Base-by-base conservation (phyloP, 2,113 vertebrate genomes). In the Burhinus oedicnemus region DNA sequence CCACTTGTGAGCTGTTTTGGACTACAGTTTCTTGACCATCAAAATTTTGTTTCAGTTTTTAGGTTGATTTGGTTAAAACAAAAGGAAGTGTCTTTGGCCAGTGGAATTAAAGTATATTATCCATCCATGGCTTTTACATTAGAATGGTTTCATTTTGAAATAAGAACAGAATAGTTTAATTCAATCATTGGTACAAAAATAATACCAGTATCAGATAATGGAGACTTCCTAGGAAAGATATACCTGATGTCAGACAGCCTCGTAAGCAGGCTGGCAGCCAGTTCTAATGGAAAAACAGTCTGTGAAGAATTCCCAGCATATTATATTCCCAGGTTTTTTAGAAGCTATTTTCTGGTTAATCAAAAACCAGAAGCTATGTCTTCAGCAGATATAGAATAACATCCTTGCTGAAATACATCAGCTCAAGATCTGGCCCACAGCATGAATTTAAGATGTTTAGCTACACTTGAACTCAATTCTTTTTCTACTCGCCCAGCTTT, bases 291-390 rank as follows among this genome's bases (percentile, higher is more conserved):
- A 91, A 95, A 95, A 97, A 93, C 82, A 91, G 64, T 76, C 89
- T 95, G 70, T 96, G 87, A 94, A 92, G 58, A 94, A 94, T 96
- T 93, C 94, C 75, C 95, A 97, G 87, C 71, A 95, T 93, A 96
- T 95, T 95, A 96, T 97, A 97, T 96, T 96, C 97, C 93, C 91
- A 94, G 81, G 78, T 78, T 85, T 95, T 96, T 95, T 85, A 86
- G 62, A 89, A 94, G 81, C 78, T 90, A 54, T 93, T 95, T 87
- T 93, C 82, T 87, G 66, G 44, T 65, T 95, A 96, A 97, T 92
- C 85, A 77, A 91, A 95, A 86, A 13, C 3, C 90, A 96, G 90
- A 94, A 97, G 92, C 90, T 88, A 60, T 90, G 83, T 96, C 90
- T 96, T 95, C 90, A 92, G 84, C 58, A 91, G 92, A 93, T 95